Percentiles rank a stretch among this genome's conserved stretches.
Evolutionary conservation across 2,797 vertebrate species (phyloP).

Genomic region (Helostoma temminkii): DNA sequence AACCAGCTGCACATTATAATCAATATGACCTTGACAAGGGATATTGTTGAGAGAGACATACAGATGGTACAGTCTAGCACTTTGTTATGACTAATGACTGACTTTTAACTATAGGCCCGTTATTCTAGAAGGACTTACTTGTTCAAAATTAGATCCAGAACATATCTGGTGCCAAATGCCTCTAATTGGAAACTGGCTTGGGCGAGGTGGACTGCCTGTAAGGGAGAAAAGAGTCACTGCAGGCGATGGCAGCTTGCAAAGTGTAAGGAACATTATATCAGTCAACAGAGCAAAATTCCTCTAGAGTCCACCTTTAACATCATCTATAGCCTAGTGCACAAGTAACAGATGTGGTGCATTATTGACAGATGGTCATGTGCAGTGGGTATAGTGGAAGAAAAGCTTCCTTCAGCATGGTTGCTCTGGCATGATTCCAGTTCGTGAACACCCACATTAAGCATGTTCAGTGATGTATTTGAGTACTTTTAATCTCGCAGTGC

Average conservation of each 20-base stretch:
- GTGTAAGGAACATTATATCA: neutral
- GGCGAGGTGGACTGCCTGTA: constrained; percentile 93
- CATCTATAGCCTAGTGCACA: constrained; percentile 23
- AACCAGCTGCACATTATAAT: constrained; percentile 18
- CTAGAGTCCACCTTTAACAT: constrained; percentile 26
- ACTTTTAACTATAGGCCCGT: constrained; percentile 1
- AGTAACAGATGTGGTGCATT: constrained; percentile 49
- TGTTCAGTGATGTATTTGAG: constrained; percentile 11
- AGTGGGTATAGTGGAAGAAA: constrained; percentile 30
- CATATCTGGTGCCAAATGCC: constrained; percentile 93
- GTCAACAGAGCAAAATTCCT: constrained; percentile 8
- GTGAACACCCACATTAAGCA: constrained; percentile 15
- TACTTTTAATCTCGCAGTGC: no score
- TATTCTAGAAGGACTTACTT: constrained; percentile 88
- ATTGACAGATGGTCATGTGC: constrained; percentile 50
- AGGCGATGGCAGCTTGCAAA: constrained; percentile 5
- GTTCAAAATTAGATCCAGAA: constrained; percentile 95
- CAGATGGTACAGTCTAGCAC: constrained; percentile 3
- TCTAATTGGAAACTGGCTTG: constrained; percentile 97
- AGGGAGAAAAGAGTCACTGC: constrained; percentile 50
- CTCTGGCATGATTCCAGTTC: constrained; percentile 27
- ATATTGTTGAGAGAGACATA: neutral
- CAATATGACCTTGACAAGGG: constrained; percentile 46
- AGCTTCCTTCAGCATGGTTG: constrained; percentile 19
- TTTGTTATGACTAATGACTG: neutral